phyloP scores from a whole-genome alignment of 37 sponge, comb jelly and placozoan genomes.

The Eunapius fragilis region DNA sequence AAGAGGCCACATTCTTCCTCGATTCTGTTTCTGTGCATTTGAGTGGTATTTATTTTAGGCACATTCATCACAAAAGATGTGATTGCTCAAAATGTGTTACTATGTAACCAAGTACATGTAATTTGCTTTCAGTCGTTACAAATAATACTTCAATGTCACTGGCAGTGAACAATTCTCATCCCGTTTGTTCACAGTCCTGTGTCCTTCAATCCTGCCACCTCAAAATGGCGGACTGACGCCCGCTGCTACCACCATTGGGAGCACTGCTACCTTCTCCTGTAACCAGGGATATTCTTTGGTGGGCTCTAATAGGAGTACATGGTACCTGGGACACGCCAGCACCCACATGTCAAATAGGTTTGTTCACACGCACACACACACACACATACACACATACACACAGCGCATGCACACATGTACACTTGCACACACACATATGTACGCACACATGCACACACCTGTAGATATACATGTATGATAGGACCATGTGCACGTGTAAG shows the following conservation, averaged over 20 bases:
- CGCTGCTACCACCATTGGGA: not conserved
- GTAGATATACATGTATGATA: no score
- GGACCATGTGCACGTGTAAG: not conserved
- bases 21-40: no score
- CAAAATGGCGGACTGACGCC: not conserved
- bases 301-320: constrained; percentile 4
- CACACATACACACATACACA: no score
- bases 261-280: constrained; percentile 5
- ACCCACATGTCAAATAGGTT: constrained; percentile 18
- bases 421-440: no score
- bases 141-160: not conserved
- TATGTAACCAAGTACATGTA: not conserved
- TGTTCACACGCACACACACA: not conserved
- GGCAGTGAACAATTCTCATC: not conserved
- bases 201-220: not conserved
- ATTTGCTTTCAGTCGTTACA: not conserved
- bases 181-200: not conserved
- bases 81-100: no score
- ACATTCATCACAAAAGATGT: no score
- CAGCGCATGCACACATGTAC: no score
- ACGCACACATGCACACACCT: no score
- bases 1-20: no score
- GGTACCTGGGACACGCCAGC: constrained; percentile 14
- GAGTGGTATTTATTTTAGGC: no score
- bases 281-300: constrained; percentile 14